A percentile compares a stretch with the other conserved stretches of the same genome.
Conservation (phyloP, 37 sponge, comb jelly and placozoan genomes). For the Aphrocallistes beatrix region DNA sequence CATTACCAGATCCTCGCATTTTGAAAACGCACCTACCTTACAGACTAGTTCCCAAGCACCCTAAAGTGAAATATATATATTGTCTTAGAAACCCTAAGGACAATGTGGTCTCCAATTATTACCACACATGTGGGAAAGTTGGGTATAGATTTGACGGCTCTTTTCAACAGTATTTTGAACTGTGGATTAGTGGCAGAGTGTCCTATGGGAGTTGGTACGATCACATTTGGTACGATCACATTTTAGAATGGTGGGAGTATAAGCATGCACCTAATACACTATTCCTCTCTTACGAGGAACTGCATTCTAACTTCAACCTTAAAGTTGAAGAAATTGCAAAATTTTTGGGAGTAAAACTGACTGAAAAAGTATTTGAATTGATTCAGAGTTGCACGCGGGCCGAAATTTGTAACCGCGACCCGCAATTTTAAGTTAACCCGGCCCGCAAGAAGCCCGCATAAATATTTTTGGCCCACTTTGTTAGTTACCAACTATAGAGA, state of each 20-base stretch:
- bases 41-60: slow-evolving; percentile 21
- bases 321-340: not conserved
- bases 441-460: no score
- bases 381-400: no score
- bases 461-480: no score
- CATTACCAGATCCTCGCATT: slow-evolving; percentile 33
- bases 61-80: slow-evolving; percentile 47
- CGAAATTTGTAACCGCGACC: no score
- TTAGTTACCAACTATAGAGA: no score
- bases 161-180: not conserved
- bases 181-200: slow-evolving; percentile 22
- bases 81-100: slow-evolving; percentile 54
- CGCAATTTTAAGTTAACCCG: no score
- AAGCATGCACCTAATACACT: slow-evolving; percentile 26
- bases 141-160: slow-evolving; percentile 13
- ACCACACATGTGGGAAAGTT: slow-evolving; percentile 20
- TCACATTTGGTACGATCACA: slow-evolving; percentile 49
- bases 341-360: not conserved
- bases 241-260: slow-evolving; percentile 31
- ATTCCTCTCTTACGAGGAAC: slow-evolving; percentile 30
- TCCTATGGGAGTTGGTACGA: slow-evolving; percentile 29
- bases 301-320: not conserved
- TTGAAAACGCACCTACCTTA: slow-evolving; percentile 49
- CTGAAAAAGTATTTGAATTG: not conserved
- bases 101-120: slow-evolving; percentile 36